Evolutionary conservation across 2,888 invertebrate genomes (phyloP).

Genomic region (Hybos culiciformis): DNA sequence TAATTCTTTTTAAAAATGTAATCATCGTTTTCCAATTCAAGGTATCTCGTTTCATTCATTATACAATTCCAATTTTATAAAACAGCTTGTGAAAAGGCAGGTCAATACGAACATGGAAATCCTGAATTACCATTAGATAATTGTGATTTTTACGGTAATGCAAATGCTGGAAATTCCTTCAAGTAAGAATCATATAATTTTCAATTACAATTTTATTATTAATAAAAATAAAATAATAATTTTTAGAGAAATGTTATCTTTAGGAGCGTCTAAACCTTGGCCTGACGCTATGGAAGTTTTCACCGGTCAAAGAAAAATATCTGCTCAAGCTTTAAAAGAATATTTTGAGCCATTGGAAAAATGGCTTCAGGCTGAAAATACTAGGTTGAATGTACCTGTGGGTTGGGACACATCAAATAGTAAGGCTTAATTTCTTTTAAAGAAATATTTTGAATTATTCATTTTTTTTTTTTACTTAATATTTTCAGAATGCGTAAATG

Average conservation of each 20-base stretch:
- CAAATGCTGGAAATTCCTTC: constrained; percentile 59
- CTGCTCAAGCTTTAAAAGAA: constrained; percentile 60
- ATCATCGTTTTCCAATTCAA: constrained; percentile 17
- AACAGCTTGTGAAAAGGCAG: constrained; percentile 58
- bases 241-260: constrained; percentile 49
- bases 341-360: constrained; percentile 66
- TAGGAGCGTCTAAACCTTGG: constrained; percentile 67
- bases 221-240: background rate
- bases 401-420: constrained; percentile 44
- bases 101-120: constrained; percentile 58
- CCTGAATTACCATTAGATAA: constrained; percentile 56
- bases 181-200: constrained; percentile 35
- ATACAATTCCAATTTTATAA: constrained; percentile 69
- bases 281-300: constrained; percentile 72
- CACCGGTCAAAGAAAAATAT: constrained; percentile 63
- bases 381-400: constrained; percentile 47
- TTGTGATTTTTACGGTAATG: constrained; percentile 74
- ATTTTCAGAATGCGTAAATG: constrained; percentile 38
- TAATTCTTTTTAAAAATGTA: background rate
- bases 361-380: constrained; percentile 61
- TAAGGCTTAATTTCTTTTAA: constrained; percentile 17
- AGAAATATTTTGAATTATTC: constrained; percentile 1
- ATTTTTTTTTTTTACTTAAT: constrained; percentile 7
- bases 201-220: background rate
- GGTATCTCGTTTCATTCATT: constrained; percentile 66